These are phyloP conservation scores for Drosophila punjabiensis DNA, from an alignment of 1,140 invertebrate species.

Conservation along the genomic window DNA sequence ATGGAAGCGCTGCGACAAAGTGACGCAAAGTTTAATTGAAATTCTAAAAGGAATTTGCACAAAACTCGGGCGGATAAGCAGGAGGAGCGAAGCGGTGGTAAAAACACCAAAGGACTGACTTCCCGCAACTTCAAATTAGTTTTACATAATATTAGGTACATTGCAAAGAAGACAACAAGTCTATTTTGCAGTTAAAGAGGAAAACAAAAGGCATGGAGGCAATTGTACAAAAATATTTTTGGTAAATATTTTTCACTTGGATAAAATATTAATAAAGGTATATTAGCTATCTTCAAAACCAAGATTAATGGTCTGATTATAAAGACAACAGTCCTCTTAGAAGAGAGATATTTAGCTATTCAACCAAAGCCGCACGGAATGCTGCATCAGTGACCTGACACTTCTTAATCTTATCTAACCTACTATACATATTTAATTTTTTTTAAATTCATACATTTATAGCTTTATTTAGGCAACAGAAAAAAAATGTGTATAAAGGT, in stretches of 20 bases:
- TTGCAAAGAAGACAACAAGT: slow-evolving; percentile 20
- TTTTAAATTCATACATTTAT: too few species aligned
- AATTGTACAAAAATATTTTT: slow-evolving; percentile 4
- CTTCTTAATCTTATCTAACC: neutral
- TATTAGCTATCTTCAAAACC: neutral
- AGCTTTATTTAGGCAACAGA: neutral
- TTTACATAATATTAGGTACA: slow-evolving; percentile 65
- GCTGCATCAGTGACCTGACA: neutral
- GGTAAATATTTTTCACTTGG: neutral
- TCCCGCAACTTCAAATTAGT: slow-evolving; percentile 68
- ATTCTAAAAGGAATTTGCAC: slow-evolving; percentile 66
- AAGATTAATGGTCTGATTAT: neutral
- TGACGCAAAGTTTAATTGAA: slow-evolving; percentile 81
- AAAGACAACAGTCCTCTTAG: too few species aligned
- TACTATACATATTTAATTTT: neutral
- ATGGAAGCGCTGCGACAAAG: slow-evolving; percentile 67
- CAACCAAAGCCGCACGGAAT: neutral
- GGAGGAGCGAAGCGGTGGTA: neutral
- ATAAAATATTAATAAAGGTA: neutral
- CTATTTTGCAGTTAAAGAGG: neutral
- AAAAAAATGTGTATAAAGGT: neutral
- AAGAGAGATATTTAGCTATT: neutral
- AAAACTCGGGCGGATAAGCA: slow-evolving; percentile 46
- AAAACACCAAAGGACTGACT: slow-evolving; percentile 37
- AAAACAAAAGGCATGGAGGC: neutral